phyloP scores from a whole-genome alignment of 1,140 invertebrate species.

The Trialeurodes vaporariorum region DNA sequence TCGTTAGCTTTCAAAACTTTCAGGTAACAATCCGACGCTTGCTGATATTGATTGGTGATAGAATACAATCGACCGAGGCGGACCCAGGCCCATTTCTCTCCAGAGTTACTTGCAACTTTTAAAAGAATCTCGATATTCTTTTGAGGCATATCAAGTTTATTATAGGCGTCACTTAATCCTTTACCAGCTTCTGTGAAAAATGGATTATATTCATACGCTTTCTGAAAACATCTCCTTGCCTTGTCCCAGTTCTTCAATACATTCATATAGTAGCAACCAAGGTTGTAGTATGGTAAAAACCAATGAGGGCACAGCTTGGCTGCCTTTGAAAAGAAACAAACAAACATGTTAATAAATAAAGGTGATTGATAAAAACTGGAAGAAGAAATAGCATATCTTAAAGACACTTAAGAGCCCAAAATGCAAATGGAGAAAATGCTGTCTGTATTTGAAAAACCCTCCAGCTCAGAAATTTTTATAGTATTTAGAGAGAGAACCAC shows the following conservation, averaged over 20 bases:
- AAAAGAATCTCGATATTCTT: conserved; percentile 54
- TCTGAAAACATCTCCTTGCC: conserved; percentile 69
- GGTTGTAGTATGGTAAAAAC: conserved; percentile 56
- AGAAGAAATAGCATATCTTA: too few species aligned
- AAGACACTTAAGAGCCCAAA: too few species aligned
- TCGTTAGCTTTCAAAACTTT: neutral
- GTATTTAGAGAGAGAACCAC: too few species aligned
- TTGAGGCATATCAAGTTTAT: conserved; percentile 38
- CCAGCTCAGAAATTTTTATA: too few species aligned
- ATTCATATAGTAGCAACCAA: conserved; percentile 59
- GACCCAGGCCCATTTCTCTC: conserved; percentile 66
- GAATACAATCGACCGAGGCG: conserved; percentile 45
- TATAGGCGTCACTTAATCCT: conserved; percentile 61
- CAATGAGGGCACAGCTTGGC: conserved; percentile 58
- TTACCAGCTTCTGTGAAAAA: conserved; percentile 50
- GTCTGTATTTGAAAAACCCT: too few species aligned
- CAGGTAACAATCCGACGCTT: neutral
- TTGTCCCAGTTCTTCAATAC: conserved; percentile 46
- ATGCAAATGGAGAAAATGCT: too few species aligned
- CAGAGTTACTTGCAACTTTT: conserved; percentile 41
- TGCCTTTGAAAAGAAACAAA: conserved; percentile 35
- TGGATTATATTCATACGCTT: conserved; percentile 60
- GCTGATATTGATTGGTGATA: neutral
- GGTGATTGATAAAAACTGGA: too few species aligned
- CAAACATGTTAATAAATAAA: conserved; percentile 8